phyloP scores from a whole-genome alignment of 1,140 invertebrate genomes.

The Platyscapa corneri region DNA sequence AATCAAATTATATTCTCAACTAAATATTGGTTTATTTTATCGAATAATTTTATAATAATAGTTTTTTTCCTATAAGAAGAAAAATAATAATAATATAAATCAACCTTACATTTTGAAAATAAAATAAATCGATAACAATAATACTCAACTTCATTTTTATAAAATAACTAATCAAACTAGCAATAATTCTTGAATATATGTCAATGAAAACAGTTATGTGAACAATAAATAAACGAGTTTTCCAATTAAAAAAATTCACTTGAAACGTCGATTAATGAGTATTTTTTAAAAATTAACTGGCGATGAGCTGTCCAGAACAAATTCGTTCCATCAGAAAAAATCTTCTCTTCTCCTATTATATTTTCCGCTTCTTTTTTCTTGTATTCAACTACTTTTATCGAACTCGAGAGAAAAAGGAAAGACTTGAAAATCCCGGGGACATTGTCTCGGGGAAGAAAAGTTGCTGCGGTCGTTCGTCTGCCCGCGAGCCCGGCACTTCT shows the following conservation, averaged over 20 bases:
- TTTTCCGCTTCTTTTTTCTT: conserved; percentile 47
- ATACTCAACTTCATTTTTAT: too few species aligned
- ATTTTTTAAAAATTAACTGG: conserved; percentile 37
- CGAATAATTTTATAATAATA: too few species aligned
- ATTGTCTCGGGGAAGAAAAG: conserved; percentile 57
- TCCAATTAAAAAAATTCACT: neutral
- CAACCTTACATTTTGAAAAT: too few species aligned
- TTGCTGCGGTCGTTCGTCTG: conserved; percentile 31
- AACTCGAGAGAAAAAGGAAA: neutral
- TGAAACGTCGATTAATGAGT: neutral
- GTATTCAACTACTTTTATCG: conserved; percentile 47
- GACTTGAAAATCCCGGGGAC: conserved; percentile 55
- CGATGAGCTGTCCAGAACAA: conserved; percentile 18
- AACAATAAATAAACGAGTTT: too few species aligned
- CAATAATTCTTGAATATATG: too few species aligned
- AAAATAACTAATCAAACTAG: too few species aligned
- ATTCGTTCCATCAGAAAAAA: neutral
- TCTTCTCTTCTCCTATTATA: neutral
- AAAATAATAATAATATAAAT: too few species aligned
- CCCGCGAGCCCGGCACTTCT: conserved; percentile 61
- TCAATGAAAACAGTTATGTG: too few species aligned
- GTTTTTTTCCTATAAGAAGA: too few species aligned
- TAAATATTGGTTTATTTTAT: too few species aligned
- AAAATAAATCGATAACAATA: too few species aligned
- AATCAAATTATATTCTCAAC: too few species aligned